A percentile compares a stretch with the other conserved stretches of the same genome.
These are phyloP conservation scores for Artibeus lituratus DNA, from an alignment of 2,797 vertebrate genomes.

Conservation along the genomic window DNA sequence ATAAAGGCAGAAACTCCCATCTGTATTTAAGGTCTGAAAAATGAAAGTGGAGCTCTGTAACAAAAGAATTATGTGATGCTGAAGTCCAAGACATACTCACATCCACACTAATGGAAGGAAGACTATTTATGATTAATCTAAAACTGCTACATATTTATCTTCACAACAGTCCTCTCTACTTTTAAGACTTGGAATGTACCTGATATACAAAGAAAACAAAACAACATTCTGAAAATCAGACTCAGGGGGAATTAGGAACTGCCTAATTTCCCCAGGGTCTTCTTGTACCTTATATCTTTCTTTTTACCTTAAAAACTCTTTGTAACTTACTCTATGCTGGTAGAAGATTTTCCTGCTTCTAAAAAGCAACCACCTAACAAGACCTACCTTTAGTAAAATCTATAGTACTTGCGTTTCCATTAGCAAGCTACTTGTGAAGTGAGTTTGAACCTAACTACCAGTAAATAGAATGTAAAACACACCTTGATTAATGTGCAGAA, in stretches of 20 bases:
- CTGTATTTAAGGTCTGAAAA: slow-evolving; percentile 49
- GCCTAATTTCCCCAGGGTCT: slow-evolving; percentile 27
- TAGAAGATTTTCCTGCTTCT: slow-evolving; percentile 26
- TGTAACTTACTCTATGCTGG: not conserved
- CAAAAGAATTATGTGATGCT: slow-evolving; percentile 46
- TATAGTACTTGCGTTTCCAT: slow-evolving; percentile 35
- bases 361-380: slow-evolving; percentile 37
- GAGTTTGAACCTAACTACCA: slow-evolving; percentile 17
- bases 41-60: slow-evolving; percentile 49
- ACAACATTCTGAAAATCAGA: slow-evolving; percentile 50
- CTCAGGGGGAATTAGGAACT: slow-evolving; percentile 36
- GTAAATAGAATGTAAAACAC: slow-evolving; percentile 33
- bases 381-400: slow-evolving; percentile 5
- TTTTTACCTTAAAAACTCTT: slow-evolving; percentile 35
- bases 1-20: slow-evolving; percentile 32
- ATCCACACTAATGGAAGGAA: slow-evolving; percentile 40
- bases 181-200: slow-evolving; percentile 1
- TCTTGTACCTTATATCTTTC: not conserved
- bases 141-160: slow-evolving; percentile 42
- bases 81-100: slow-evolving; percentile 25
- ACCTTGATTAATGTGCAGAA: slow-evolving; percentile 13
- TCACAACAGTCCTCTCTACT: slow-evolving; percentile 31
- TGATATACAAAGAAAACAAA: slow-evolving; percentile 51
- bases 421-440: slow-evolving; percentile 36
- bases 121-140: slow-evolving; percentile 27